A percentile compares a stretch with the other conserved stretches of the same genome.
Conservation (phyloP, 1,140 invertebrate species). For the Drosophila lacertosa region DNA sequence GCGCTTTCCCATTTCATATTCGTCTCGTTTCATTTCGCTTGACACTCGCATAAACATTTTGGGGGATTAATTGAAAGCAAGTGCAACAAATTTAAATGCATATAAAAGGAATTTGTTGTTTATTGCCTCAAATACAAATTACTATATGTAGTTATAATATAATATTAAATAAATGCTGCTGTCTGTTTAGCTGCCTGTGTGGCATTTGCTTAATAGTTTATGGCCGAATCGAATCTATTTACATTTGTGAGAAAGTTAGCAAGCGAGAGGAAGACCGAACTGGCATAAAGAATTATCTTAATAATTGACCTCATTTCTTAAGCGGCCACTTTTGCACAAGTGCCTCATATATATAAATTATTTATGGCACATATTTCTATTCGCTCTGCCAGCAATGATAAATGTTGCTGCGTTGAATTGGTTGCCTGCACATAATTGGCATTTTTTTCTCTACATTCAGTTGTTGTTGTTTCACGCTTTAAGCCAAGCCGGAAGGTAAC, state of each 20-base stretch:
- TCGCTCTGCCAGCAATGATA: constrained; percentile 5
- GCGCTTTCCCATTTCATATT: constrained; percentile 22
- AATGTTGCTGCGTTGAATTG: constrained; percentile 10
- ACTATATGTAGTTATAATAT: constrained; percentile 11
- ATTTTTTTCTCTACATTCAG: constrained; percentile 8
- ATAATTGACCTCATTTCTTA: constrained; percentile 65
- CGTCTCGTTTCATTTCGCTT: constrained; percentile 53
- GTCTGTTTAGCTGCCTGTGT: constrained; percentile 24
- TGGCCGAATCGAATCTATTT: constrained; percentile 46
- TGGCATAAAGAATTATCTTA: constrained; percentile 53
- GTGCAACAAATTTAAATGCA: constrained; percentile 37
- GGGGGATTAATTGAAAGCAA: constrained; percentile 41
- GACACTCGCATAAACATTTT: constrained; percentile 34
- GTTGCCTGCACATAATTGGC: constrained; percentile 12
- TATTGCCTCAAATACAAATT: constrained; percentile 33
- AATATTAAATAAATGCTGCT: constrained; percentile 26
- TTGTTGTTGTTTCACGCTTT: neutral
- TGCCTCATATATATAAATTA: constrained; percentile 25
- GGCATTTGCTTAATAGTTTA: constrained; percentile 38
- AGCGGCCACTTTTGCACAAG: constrained; percentile 21
- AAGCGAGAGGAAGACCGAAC: neutral
- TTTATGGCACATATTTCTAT: constrained; percentile 23
- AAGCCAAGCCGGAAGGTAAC: constrained; percentile 1
- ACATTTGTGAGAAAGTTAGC: constrained; percentile 31
- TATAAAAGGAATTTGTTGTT: constrained; percentile 5